A percentile compares a stretch with the other conserved stretches of the same genome.
Evolutionary conservation across 2,888 invertebrate species (phyloP).

Genomic region (Dolichopus griseipennis): DNA sequence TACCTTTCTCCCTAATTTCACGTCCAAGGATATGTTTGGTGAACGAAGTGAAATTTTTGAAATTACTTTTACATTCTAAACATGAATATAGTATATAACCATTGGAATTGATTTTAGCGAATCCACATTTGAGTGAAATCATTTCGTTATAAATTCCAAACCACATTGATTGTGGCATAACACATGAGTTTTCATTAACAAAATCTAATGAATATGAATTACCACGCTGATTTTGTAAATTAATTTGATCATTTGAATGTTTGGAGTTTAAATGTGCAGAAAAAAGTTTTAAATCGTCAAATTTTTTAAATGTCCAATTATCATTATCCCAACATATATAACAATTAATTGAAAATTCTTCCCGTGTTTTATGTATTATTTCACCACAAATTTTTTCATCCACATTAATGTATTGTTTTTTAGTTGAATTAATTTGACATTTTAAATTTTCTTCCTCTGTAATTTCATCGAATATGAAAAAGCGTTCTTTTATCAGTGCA

Average conservation of each 20-base stretch:
- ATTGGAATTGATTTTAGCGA: neutral
- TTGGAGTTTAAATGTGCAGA: neutral
- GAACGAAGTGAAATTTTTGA: neutral
- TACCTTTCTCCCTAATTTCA: neutral
- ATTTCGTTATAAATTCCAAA: slow-evolving; percentile 1
- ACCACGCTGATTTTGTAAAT: neutral
- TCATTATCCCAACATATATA: neutral
- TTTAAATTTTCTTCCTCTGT: neutral
- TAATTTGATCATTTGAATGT: neutral
- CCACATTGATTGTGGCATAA: neutral
- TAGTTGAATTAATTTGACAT: neutral
- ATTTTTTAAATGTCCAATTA: neutral
- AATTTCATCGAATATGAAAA: neutral
- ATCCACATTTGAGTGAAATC: neutral
- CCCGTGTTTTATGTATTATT: neutral
- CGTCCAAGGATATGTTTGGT: neutral
- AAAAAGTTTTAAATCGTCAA: neutral
- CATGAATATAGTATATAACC: neutral
- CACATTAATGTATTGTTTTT: neutral
- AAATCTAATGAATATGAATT: neutral
- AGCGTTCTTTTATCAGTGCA: neutral
- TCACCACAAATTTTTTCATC: slow-evolving; percentile 1
- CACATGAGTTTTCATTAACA: neutral
- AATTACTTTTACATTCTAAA: neutral
- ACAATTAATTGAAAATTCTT: neutral